Percentiles rank a stretch among this genome's conserved stretches.
Conservation (phyloP, 2,797 vertebrate species). For the Enteromius trimaculatus region DNA sequence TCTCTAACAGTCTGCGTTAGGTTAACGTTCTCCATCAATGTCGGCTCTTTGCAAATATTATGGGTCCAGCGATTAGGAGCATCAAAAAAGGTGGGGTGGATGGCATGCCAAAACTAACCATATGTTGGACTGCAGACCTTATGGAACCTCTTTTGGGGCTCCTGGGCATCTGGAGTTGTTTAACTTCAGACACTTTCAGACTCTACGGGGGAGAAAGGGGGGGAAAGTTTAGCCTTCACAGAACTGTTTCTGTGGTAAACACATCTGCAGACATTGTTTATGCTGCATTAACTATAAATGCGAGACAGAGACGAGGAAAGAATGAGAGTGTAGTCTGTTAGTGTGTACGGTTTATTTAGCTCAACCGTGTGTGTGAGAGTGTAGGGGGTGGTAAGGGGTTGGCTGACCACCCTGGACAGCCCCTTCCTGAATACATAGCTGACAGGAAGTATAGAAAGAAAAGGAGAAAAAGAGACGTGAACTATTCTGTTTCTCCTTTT, state of each 20-base stretch:
- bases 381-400: constrained; percentile 47
- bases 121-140: constrained; percentile 45
- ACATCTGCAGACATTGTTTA: constrained; percentile 43
- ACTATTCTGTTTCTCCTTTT: constrained; percentile 32
- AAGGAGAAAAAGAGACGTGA: constrained; percentile 25
- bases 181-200: constrained; percentile 54
- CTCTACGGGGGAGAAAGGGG: constrained; percentile 3
- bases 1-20: background rate
- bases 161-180: constrained; percentile 61
- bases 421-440: constrained; percentile 83
- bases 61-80: constrained; percentile 20
- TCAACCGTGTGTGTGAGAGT: constrained; percentile 4
- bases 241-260: constrained; percentile 11
- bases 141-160: constrained; percentile 30
- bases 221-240: background rate
- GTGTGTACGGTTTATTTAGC: background rate
- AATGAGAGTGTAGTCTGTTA: constrained; percentile 41
- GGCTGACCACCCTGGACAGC: constrained; percentile 84
- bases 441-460: constrained; percentile 57
- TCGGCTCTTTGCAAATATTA: constrained; percentile 24
- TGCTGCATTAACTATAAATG: background rate
- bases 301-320: background rate
- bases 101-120: constrained; percentile 45
- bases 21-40: background rate
- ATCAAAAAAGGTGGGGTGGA: constrained; percentile 24